Evolutionary conservation across 2,797 vertebrate species (phyloP), one percentile per base, ranked within the genome.

Genomic region (Iguana delicatissima): DNA sequence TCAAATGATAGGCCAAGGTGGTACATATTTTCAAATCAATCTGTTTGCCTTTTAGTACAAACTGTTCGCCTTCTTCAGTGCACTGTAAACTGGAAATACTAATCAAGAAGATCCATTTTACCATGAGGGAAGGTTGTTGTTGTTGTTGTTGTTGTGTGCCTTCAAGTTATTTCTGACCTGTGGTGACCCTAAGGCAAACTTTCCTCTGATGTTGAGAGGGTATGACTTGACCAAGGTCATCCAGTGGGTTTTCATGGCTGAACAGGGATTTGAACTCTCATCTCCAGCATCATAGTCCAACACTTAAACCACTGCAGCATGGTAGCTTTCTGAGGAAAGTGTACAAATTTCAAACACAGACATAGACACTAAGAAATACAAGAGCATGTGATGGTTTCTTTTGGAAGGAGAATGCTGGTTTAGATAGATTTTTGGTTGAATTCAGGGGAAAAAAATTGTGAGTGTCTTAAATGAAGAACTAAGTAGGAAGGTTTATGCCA

Each of bases 41-140:
- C 64, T 46, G 69, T 29, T 69, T n/a, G 50, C 69, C 29, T 52
- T 85, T 85, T 32, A 50, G 42, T 72, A 18, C 18, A 84, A 46
- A 46, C 42, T 46, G 42, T 46, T 46, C 4, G 42, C 42, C 42
- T 46, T 46, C n/a, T 85, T 85, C 69, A 50, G 42, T 72, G 9
- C 18, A 84, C 26, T 84, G 62, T 67, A 84, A 86, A 74, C 35
- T 74, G 85, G 26, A 72, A 38, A 76, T 55, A 35, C 32, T 85
- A 52, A 85, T 67, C 55, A 46, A 10, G 35, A 35, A 85, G 73
- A n/a, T 18, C 69, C 18, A 84, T 84, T 69, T 84, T 14, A 69
- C 16, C 50, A 38, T 32, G 32, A 72, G 12, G 69, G 69, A n/a
- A n/a, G 16, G 59, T 20, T 20, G 18, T 20, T 20, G 16, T 62